Conservation (phyloP, 1,140 invertebrate species). For the Drosophila carrolli region DNA sequence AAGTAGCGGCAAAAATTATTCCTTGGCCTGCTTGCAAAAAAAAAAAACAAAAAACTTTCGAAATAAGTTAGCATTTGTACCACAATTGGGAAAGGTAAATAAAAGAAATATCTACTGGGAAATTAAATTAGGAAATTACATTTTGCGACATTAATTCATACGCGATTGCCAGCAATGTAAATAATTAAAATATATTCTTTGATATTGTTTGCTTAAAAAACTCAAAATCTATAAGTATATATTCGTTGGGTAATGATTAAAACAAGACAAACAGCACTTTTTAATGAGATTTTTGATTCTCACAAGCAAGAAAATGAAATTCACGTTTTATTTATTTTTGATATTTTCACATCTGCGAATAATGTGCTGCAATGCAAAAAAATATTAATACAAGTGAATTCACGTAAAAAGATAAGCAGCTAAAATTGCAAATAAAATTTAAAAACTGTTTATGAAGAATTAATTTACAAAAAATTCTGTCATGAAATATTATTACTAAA, state of each 20-base stretch:
- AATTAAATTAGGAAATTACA: neutral
- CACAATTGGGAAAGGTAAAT: neutral
- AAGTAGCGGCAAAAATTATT: slow-evolving; percentile 28
- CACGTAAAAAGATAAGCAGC: too few relatives aligned
- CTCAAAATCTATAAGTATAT: too few relatives aligned
- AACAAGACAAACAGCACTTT: neutral
- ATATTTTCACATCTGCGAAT: neutral
- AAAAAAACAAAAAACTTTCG: neutral
- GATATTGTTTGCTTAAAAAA: too few relatives aligned
- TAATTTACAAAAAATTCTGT: too few relatives aligned
- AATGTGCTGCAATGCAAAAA: neutral
- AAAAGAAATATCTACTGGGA: neutral
- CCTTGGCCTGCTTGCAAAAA: neutral
- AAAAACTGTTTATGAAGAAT: too few relatives aligned
- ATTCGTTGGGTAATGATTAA: neutral
- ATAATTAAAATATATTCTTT: too few relatives aligned
- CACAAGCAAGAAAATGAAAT: neutral
- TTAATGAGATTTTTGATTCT: neutral
- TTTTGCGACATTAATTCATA: neutral
- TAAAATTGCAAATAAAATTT: too few relatives aligned
- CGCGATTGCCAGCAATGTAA: too few relatives aligned
- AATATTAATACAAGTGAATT: neutral
- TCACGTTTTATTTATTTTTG: neutral
- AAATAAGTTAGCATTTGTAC: neutral
- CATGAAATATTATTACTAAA: too few relatives aligned